These are phyloP conservation scores for Myripristis jacobus DNA, from an alignment of 2,797 vertebrate species.

Conservation along the genomic window DNA sequence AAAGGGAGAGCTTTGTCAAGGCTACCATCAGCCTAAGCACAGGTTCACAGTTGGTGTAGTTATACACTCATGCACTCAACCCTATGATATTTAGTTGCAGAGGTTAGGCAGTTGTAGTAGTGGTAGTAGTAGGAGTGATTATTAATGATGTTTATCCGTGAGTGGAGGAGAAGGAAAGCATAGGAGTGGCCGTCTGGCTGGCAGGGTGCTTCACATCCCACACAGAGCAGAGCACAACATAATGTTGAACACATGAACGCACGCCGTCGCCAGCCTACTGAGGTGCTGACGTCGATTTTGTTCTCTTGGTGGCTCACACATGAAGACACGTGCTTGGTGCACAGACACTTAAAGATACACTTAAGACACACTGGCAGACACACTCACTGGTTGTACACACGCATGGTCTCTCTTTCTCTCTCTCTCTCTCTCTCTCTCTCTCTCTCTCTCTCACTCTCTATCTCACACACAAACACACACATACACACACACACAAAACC, in stretches of 20 bases:
- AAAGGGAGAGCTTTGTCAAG: too few species aligned
- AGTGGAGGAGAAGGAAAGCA: background rate
- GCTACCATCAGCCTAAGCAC: too few species aligned
- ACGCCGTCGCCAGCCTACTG: slow-evolving; percentile 31
- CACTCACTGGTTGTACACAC: too few species aligned
- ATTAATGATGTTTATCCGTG: slow-evolving; percentile 1
- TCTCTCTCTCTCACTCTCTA: too few species aligned
- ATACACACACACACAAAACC: background rate
- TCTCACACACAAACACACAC: slow-evolving; percentile 16
- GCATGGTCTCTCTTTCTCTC: too few species aligned
- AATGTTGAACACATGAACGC: slow-evolving; percentile 30
- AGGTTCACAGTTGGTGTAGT: too few species aligned
- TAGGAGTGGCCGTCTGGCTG: background rate
- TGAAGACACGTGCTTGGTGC: slow-evolving; percentile 54
- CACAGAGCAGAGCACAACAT: slow-evolving; percentile 24
- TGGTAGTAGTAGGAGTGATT: background rate
- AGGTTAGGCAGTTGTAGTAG: background rate
- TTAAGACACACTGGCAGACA: slow-evolving; percentile 19
- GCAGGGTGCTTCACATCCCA: slow-evolving; percentile 1
- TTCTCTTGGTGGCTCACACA: slow-evolving; percentile 52
- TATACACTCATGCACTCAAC: background rate
- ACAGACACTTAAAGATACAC: slow-evolving; percentile 36
- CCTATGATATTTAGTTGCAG: background rate
- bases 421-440: too few species aligned
- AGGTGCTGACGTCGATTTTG: slow-evolving; percentile 55